Evolutionary conservation across 2,797 vertebrate species (phyloP), one percentile per base, ranked within the genome.

Genomic region (Rousettus madagascariensis): DNA sequence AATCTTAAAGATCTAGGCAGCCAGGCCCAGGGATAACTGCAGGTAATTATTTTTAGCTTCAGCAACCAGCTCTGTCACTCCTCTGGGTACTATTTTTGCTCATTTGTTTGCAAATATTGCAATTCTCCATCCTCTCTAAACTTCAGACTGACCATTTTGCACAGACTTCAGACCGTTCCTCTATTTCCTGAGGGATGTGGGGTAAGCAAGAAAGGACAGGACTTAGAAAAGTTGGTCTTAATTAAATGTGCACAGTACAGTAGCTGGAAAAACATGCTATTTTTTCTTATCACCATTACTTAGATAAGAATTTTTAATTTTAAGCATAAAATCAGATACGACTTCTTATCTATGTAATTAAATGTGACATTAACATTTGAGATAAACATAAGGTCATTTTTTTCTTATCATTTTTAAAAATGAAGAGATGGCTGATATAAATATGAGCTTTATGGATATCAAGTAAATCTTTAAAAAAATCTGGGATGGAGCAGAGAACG

Each of bases 221-320:
- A 53, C 77, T 84, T 90, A 74, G 51, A 85, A 53, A 63, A 78
- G 55, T 33, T 85, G 51, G 16, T 91, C 92, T 95, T 90, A 95
- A 97, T 96, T 95, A 97, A 96, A 95, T 88, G 82, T 59, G 20
- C n/a, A 82, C 36, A 77, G 28, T 78, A 66, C 3, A 6, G 33
- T 92, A 57, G 86, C 77, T 78, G 51, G 61, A 43, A 95, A 91
- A 97, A 88, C 53, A 92, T 61, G 80, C 20, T 93, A 87, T 91
- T 95, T 96, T 95, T 92, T 87, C 84, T 92, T 95, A 97, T 95
- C 96, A 83, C 46, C 41, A 38, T 91, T 77, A 79, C 92, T 85
- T 57, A 96, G 96, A 97, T 96, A 97, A 97, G 96, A 74, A 96
- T 83, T 97, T 97, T 97, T 97, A 97, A 97, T 97, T 96, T 95